Evolutionary conservation across 1,140 invertebrate genomes (phyloP), one percentile per base, ranked within the genome.

Genomic region (Zophobas morio): DNA sequence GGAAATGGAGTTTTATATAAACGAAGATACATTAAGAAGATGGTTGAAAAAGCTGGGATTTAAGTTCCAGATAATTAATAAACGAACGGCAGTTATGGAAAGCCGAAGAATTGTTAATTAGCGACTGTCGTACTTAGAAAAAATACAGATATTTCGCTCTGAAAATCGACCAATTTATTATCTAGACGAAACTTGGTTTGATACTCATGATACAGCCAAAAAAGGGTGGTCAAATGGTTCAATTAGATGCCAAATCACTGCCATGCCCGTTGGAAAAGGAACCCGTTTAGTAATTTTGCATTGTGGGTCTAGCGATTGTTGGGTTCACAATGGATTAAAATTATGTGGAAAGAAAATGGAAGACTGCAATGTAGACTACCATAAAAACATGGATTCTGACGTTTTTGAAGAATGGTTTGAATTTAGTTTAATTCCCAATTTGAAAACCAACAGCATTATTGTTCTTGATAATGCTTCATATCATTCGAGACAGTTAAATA

Each of bases 11-110:
- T 53, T 32, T 53, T 2, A 53, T 53, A 2, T 53, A n/a, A 46
- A 4, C 4, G 49, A 20, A 53, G 6, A 53, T 2, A 46, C 42
- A 46, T 8, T 46, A 32, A 53, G 49, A 20, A 53, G 20, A 8
- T 53, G 49, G 49, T 32, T 53, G 20, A 53, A 53, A 53, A 53
- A 53, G 20, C 5, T 53, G 4, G 49, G 49, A 2, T 53, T 53
- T 53, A 6, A 32, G 2, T 8, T 53, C 20, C 5, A 32, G 20
- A 20, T n/a, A 6, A 20, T 53, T 32, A 32, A 53, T n/a, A 53
- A 53, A 20, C 5, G 49, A 53, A 53, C 49, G 20, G 49, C 49
- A 53, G 49, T 53, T 6, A 53, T 53, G 49, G 49, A 53, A 53
- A 53, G 49, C 20, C 49, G 49, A 53, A 53, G 49, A 53, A 53